Percentiles rank a stretch among this genome's conserved stretches.
phyloP scores from a whole-genome alignment of 2,797 vertebrate species.

The Tachyglossus aculeatus region DNA sequence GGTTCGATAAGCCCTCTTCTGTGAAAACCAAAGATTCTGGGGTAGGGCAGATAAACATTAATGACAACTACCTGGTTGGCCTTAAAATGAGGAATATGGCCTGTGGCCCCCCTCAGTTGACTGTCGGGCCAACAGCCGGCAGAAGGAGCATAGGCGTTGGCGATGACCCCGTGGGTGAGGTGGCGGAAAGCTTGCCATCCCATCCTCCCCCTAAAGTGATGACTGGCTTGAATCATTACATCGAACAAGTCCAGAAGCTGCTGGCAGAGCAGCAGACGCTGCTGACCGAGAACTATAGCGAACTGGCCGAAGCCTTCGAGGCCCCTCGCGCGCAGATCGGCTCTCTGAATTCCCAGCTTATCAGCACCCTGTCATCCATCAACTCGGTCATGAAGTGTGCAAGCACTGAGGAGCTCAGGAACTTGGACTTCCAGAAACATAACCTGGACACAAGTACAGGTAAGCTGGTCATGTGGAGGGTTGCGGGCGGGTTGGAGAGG shows the following conservation, averaged over 20 bases:
- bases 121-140: constrained; percentile 35
- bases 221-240: constrained; percentile 90
- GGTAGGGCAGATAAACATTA: constrained; percentile 82
- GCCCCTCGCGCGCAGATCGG: constrained; percentile 94
- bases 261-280: constrained; percentile 94
- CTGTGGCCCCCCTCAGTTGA: constrained; percentile 83
- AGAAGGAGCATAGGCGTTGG: constrained; percentile 88
- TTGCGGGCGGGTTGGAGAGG: neutral
- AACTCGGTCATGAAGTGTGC: constrained; percentile 91
- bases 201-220: constrained; percentile 62
- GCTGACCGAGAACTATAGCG: constrained; percentile 94
- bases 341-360: constrained; percentile 92
- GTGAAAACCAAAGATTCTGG: constrained; percentile 91
- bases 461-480: constrained; percentile 41
- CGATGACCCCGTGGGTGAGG: constrained; percentile 71
- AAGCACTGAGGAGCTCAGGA: constrained; percentile 82
- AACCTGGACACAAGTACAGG: constrained; percentile 62
- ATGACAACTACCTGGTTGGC: constrained; percentile 92
- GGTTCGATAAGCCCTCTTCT: constrained; percentile 69
- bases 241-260: constrained; percentile 92
- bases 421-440: constrained; percentile 64
- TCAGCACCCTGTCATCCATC: constrained; percentile 93
- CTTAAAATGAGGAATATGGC: constrained; percentile 93
- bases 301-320: constrained; percentile 93
- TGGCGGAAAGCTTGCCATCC: constrained; percentile 41